Evolutionary conservation across 2,888 invertebrate genomes (phyloP).

Genomic region (Amphimallon solstitiale): DNA sequence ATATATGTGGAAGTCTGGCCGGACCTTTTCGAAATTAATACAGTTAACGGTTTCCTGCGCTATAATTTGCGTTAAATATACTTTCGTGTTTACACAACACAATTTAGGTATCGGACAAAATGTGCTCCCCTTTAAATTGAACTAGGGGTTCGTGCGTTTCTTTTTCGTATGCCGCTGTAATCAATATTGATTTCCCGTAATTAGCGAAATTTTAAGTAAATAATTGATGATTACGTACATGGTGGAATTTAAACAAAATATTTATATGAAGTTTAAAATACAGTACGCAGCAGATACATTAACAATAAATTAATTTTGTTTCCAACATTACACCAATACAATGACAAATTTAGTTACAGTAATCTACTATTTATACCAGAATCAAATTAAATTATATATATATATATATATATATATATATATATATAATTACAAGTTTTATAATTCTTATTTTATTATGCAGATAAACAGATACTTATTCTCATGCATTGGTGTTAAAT

Average conservation of each 20-base stretch:
- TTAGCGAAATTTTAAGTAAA: constrained; percentile 14
- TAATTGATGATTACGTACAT: constrained; percentile 12
- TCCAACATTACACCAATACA: too few species aligned
- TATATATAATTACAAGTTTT: too few species aligned
- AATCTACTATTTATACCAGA: too few species aligned
- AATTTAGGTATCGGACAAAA: constrained; percentile 17
- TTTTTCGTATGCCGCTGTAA: constrained; percentile 5
- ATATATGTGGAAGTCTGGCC: not conserved
- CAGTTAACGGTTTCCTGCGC: constrained; percentile 9
- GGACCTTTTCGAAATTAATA: constrained; percentile 10
- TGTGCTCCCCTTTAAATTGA: constrained; percentile 16
- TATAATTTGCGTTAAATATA: constrained; percentile 27
- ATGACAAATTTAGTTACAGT: too few species aligned
- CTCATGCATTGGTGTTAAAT: too few species aligned
- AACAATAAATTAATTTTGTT: too few species aligned
- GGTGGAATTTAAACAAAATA: not conserved
- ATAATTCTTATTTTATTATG: too few species aligned
- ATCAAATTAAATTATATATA: too few species aligned
- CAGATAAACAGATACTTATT: too few species aligned
- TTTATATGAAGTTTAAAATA: not conserved
- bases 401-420: too few species aligned
- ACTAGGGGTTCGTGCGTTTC: not conserved
- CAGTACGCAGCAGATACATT: too few species aligned
- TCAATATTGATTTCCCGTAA: constrained; percentile 22
- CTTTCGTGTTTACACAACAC: constrained; percentile 11